Percentiles rank a stretch among this genome's conserved stretches.
phyloP scores from a whole-genome alignment of 2,113 vertebrate species.

The Solea senegalensis region DNA sequence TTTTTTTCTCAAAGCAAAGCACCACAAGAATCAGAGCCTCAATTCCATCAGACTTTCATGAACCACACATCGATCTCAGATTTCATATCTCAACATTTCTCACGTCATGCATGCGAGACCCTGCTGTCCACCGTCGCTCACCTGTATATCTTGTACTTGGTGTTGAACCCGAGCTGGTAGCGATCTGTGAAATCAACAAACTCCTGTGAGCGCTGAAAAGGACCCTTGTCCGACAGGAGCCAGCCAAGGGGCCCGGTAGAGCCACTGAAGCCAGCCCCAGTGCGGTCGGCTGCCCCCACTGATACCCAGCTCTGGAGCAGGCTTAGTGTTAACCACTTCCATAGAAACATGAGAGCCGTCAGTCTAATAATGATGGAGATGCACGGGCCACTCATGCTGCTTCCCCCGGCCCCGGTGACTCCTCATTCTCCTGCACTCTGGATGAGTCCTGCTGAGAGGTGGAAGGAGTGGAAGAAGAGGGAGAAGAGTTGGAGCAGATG shows the following conservation, averaged over 20 bases:
- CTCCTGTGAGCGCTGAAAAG: slow-evolving; percentile 85
- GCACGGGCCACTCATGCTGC: slow-evolving; percentile 97
- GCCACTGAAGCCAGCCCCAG: slow-evolving; percentile 87
- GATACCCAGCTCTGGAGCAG: slow-evolving; percentile 94
- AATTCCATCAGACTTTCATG: background rate
- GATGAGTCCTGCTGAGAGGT: slow-evolving; percentile 62
- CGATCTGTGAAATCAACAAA: slow-evolving; percentile 85
- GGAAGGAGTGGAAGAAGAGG: slow-evolving; percentile 16
- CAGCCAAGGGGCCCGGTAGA: slow-evolving; percentile 80
- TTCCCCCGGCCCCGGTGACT: slow-evolving; percentile 90
- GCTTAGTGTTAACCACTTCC: slow-evolving; percentile 94
- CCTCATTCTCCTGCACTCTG: slow-evolving; percentile 91
- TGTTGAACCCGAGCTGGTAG: slow-evolving; percentile 85
- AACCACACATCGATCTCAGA: background rate
- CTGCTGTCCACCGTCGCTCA: slow-evolving; percentile 45
- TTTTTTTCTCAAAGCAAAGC: background rate
- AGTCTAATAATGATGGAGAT: slow-evolving; percentile 87
- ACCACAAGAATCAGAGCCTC: background rate
- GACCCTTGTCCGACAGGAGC: slow-evolving; percentile 86
- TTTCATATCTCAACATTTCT: background rate
- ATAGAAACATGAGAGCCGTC: slow-evolving; percentile 97
- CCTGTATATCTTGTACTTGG: slow-evolving; percentile 89
- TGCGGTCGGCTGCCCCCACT: slow-evolving; percentile 74
- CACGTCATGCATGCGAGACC: background rate
- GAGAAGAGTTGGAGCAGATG: slow-evolving; percentile 15